Percentiles rank a stretch among this genome's conserved stretches.
Evolutionary conservation across 2,113 vertebrate species (phyloP).

Genomic region (Oreocharis arfaki): DNA sequence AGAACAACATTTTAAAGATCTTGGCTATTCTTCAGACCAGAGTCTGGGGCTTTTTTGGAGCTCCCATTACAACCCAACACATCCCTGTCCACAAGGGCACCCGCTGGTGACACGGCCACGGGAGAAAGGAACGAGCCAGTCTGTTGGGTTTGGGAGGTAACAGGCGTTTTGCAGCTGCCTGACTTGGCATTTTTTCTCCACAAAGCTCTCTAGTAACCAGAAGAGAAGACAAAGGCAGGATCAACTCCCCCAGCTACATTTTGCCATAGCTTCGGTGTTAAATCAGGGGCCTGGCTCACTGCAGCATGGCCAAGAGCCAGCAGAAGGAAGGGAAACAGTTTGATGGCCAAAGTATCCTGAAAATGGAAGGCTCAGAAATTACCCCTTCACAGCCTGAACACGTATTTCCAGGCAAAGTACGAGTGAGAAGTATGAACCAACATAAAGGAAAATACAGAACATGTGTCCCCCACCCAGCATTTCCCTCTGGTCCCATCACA

Average conservation of each 20-base stretch:
- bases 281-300: neutral
- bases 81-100: accelerated
- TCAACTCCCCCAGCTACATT: neutral
- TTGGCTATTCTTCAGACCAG: neutral
- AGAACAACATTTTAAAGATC: neutral
- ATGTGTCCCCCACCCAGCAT: neutral
- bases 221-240: neutral
- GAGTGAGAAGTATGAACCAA: neutral
- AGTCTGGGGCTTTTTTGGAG: neutral
- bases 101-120: neutral
- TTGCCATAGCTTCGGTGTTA: neutral
- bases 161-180: neutral
- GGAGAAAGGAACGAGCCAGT: neutral
- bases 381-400: neutral
- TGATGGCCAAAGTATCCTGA: neutral
- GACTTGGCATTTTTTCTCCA: neutral
- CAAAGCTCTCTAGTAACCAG: neutral
- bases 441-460: neutral
- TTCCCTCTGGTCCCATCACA: neutral
- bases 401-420: neutral
- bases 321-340: neutral
- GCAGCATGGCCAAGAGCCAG: neutral
- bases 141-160: neutral
- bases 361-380: neutral
- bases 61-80: accelerated